Base-by-base conservation (phyloP, 1,140 invertebrate genomes). In the Acyrthosiphon pisum region DNA sequence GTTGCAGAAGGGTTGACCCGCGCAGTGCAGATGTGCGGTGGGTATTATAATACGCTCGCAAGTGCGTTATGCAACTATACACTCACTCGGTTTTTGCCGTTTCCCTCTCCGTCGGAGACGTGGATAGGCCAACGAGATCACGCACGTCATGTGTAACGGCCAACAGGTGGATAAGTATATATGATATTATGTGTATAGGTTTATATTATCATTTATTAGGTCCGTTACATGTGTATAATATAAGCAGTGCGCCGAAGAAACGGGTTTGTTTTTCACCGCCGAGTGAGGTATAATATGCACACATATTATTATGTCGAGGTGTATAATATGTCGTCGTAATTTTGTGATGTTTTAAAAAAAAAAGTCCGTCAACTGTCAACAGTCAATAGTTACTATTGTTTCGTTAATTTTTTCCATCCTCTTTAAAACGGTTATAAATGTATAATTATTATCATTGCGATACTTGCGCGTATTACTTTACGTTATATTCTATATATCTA, bases 1-100 rank as follows among this genome's bases (percentile, higher is more conserved):
- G 44, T n/a, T n/a, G 41, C 26, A 81, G 91, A 92, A 92, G 91
- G 91, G 91, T 92, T 92, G 91, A 92, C 91, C 91, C 91, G 76
- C 23, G 22, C 23, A 60, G 46, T 35, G 9, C 23, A 60, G n/a
- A 53, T 50, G 46, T 53, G 48, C 81, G 7, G 81, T 41, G 26
- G n/a, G n/a, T 60, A 60, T 68, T 48, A 91, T 48, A 6, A 87
- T 87, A 44, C 35, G 81, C 2, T 83, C 20, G 46, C 46, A 50
- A 37, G 8, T 41, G 30, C 37, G 60, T 91, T 91, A 35, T 91
- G 90, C 60, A 91, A 91, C 68, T 8, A 23, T 8, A 44, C 11
- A n/a, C n/a, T 35, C 18, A 26, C 44, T 83, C 22, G 68, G 30
- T 56, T 35, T 91, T 46, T 46, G 48, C 30, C 7, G 30, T 91